These are phyloP conservation scores for Erebia aethiops DNA, from an alignment of 2,888 invertebrate genomes.

Conservation along the genomic window DNA sequence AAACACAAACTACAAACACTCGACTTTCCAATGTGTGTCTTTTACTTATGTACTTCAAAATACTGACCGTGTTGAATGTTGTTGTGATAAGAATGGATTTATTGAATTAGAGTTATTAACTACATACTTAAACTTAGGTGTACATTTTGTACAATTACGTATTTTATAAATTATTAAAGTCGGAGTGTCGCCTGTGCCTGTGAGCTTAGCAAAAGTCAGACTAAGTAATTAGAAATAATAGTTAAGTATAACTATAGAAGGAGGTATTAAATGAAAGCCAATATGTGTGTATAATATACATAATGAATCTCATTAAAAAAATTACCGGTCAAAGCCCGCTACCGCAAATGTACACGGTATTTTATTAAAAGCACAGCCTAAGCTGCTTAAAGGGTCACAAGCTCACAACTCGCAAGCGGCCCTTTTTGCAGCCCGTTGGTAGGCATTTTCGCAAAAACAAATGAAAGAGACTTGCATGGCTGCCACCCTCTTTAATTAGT, in stretches of 20 bases:
- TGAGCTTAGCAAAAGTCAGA: not conserved
- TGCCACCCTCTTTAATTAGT: conserved; percentile 53
- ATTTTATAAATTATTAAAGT: no score
- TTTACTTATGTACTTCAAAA: no score
- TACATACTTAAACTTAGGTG: no score
- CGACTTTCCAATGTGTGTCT: no score
- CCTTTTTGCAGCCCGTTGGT: conserved; percentile 40
- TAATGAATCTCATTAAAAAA: conserved; percentile 28
- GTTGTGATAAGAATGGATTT: no score
- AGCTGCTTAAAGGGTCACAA: conserved; percentile 38
- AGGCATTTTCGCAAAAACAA: conserved; percentile 46
- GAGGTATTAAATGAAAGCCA: conserved; percentile 12
- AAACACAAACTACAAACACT: no score
- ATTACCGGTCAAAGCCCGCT: conserved; percentile 27
- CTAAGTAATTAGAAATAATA: no score
- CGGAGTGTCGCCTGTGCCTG: no score
- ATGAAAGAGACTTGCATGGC: conserved; percentile 48
- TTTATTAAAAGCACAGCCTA: conserved; percentile 31
- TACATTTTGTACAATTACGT: no score
- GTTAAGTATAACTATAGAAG: not conserved
- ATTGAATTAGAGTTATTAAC: no score
- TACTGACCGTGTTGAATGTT: no score
- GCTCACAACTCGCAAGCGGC: conserved; percentile 31
- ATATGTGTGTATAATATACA: not conserved
- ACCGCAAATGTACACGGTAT: conserved; percentile 29